A percentile compares a stretch with the other conserved stretches of the same genome.
Conservation (phyloP, 2,888 invertebrate species). For the Deilephila porcellus region DNA sequence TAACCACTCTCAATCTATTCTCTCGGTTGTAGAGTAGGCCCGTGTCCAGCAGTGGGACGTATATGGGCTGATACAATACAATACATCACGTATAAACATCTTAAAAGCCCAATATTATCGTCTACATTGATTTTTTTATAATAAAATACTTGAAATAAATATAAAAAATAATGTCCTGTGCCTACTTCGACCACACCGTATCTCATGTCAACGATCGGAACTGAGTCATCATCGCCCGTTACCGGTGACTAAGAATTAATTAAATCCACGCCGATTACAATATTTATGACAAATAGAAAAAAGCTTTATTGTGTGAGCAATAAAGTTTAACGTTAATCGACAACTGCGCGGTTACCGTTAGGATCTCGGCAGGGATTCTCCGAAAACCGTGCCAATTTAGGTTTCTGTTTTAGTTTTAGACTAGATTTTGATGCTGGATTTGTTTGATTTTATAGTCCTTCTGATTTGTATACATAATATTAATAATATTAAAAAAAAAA, state of each 20-base stretch:
- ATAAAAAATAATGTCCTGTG: not conserved
- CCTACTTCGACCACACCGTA: slow-evolving; percentile 19
- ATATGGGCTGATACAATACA: too few species aligned
- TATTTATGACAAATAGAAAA: slow-evolving; percentile 46
- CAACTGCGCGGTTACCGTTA: slow-evolving; percentile 62
- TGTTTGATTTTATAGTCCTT: not conserved
- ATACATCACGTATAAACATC: too few species aligned
- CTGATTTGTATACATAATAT: slow-evolving; percentile 30
- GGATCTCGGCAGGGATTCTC: slow-evolving; percentile 55
- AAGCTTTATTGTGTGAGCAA: slow-evolving; percentile 46
- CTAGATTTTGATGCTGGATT: not conserved
- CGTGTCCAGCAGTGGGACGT: too few species aligned
- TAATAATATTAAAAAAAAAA: not conserved
- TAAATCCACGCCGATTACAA: slow-evolving; percentile 67
- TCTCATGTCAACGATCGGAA: slow-evolving; percentile 34
- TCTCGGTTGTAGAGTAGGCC: too few species aligned
- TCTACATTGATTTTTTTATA: too few species aligned
- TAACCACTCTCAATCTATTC: too few species aligned
- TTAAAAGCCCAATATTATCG: too few species aligned
- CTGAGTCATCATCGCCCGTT: slow-evolving; percentile 75
- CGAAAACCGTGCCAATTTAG: slow-evolving; percentile 73
- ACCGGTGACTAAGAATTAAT: slow-evolving; percentile 81
- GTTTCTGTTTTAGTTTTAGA: slow-evolving; percentile 63
- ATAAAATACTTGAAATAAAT: too few species aligned
- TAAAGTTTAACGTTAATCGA: slow-evolving; percentile 51